These are phyloP conservation scores for Crotalus helleri DNA, from an alignment of 2,113 vertebrate species.

Conservation along the genomic window DNA sequence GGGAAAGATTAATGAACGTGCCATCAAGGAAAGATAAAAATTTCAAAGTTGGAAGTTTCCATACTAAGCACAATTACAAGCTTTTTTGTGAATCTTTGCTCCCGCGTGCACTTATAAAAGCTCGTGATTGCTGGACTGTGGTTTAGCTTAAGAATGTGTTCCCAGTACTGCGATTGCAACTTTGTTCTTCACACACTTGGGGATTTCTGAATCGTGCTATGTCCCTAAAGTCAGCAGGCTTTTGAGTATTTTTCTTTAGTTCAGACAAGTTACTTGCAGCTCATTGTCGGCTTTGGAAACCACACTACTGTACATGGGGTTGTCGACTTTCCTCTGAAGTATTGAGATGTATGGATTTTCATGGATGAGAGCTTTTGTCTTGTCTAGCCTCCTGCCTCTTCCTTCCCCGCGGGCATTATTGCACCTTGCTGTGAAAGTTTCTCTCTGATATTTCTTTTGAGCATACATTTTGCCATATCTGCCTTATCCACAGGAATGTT, in stretches of 20 bases:
- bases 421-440: background rate
- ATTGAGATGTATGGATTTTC: background rate
- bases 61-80: background rate
- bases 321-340: background rate
- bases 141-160: background rate
- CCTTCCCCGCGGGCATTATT: background rate
- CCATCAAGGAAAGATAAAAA: background rate
- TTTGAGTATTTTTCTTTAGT: background rate
- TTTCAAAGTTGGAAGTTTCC: background rate
- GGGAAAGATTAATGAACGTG: background rate
- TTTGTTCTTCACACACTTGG: background rate
- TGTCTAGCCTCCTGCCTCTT: background rate
- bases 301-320: background rate
- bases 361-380: background rate
- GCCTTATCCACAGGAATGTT: background rate
- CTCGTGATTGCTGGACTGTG: background rate
- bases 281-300: background rate
- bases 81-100: background rate
- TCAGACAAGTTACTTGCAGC: background rate
- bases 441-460: background rate
- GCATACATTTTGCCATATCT: background rate
- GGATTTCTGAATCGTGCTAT: background rate
- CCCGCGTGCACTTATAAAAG: background rate
- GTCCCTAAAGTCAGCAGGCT: background rate
- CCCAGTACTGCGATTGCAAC: background rate